Conservation (phyloP, 2,113 vertebrate genomes). For the Lathamus discolor region DNA sequence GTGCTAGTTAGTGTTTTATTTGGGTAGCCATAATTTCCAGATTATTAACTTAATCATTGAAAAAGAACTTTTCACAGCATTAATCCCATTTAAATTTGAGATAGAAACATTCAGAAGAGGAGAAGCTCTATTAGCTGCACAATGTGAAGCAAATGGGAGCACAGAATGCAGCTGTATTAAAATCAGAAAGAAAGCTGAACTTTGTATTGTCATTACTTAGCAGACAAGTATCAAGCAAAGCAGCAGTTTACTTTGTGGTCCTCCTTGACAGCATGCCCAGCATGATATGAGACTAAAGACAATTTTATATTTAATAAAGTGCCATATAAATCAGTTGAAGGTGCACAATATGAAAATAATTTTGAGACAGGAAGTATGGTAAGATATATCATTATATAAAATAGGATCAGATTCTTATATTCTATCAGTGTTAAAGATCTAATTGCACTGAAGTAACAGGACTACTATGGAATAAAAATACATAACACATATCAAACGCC, state of each 20-base stretch:
- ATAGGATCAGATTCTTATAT: background rate
- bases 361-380: background rate
- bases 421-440: background rate
- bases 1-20: background rate
- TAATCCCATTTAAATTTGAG: slow-evolving; percentile 71
- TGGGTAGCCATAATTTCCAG: slow-evolving; percentile 60
- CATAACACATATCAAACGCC: background rate
- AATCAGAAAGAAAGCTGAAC: background rate
- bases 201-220: background rate
- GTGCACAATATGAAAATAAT: background rate
- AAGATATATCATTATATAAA: background rate
- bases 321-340: background rate
- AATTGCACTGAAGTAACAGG: background rate
- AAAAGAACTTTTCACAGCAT: slow-evolving; percentile 67
- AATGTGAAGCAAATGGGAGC: slow-evolving; percentile 61
- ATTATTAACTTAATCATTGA: slow-evolving; percentile 71
- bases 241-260: background rate
- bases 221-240: background rate
- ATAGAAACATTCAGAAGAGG: slow-evolving; percentile 48
- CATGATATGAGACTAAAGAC: background rate
- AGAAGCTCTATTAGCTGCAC: slow-evolving; percentile 62
- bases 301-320: background rate
- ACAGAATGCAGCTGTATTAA: background rate
- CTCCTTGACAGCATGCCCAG: background rate
- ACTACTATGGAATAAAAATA: background rate